Evolutionary conservation across 1,140 invertebrate genomes (phyloP), one percentile per base, ranked within the genome.

Genomic region (Camponotus vicinus): DNA sequence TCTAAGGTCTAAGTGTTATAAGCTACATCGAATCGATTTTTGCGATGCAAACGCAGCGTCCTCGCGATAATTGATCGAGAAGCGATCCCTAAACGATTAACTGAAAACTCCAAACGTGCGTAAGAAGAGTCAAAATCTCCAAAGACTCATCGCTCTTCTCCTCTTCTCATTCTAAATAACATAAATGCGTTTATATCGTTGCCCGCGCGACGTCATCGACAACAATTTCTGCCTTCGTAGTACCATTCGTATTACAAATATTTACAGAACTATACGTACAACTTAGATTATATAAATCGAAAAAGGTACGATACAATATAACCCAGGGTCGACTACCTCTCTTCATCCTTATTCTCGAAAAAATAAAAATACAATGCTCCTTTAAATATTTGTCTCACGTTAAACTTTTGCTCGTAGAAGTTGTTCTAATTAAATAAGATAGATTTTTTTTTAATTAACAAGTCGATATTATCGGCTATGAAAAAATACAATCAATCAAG

Each of bases 231-330:
- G 4, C 49, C 79, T 59, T 85, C 78, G 61, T 89, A 90, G 77
- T 91, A 89, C 82, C 89, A 93, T 92, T 94, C 92, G 88, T 45
- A 45, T 94, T 93, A 93, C 92, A 94, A 52, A 93, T 94, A 94
- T 94, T 93, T 94, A 94, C 93, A 94, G 86, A 93, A 92, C 86
- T 87, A 89, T 93, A 93, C 92, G 87, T 93, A 93, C 92, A 94
- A 93, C 91, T 91, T 91, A 93, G 80, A 89, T 21, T 82, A 91
- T 91, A 15, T 61, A 91, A 52, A 85, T 73, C 34, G 32, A 55
- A 34, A 63, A 86, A 80, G 61, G 66, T 85, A 90, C 87, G 78
- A 71, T 84, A 85, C 18, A 70, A 83, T 67, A 52, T 52, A 52
- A 52, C 15, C 27, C 69, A 21, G 55, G n/a, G n/a, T 32, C 79